Percentiles rank a stretch among this genome's conserved stretches.
These are phyloP conservation scores for Sylvia borin DNA, from an alignment of 2,797 vertebrate species.

Conservation along the genomic window DNA sequence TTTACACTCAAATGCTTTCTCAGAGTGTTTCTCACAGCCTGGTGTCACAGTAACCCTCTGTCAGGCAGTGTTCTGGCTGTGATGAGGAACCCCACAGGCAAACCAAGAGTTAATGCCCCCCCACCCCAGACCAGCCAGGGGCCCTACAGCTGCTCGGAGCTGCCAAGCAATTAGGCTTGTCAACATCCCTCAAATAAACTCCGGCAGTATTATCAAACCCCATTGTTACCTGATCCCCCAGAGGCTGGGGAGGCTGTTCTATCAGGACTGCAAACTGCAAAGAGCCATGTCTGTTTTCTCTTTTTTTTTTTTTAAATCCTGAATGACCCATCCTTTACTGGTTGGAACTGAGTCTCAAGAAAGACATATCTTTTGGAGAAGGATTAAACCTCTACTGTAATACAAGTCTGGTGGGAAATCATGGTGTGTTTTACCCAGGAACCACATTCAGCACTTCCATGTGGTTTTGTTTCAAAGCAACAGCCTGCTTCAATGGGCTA, in stretches of 20 bases:
- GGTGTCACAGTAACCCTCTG: not conserved
- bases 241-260: conserved; percentile 52
- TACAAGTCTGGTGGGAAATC: conserved; percentile 12
- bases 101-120: conserved; percentile 59
- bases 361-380: conserved; percentile 15
- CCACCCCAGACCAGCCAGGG: conserved; percentile 39
- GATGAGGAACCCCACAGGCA: conserved; percentile 34
- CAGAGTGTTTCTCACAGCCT: not conserved
- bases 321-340: conserved; percentile 31
- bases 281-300: conserved; percentile 36
- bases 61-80: not conserved
- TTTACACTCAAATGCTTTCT: not conserved
- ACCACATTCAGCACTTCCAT: not conserved
- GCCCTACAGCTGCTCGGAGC: conserved; percentile 64
- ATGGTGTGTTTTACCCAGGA: not conserved
- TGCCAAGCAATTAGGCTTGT: conserved; percentile 73
- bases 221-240: conserved; percentile 70
- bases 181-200: conserved; percentile 73
- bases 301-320: not conserved
- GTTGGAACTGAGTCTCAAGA: conserved; percentile 13
- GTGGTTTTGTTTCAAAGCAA: conserved; percentile 7
- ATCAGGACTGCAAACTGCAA: conserved; percentile 54
- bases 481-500: conserved; percentile 3
- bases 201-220: conserved; percentile 67
- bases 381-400: conserved; percentile 4